Conservation (phyloP, 23 tunicate species). For the Diplosoma virens region DNA sequence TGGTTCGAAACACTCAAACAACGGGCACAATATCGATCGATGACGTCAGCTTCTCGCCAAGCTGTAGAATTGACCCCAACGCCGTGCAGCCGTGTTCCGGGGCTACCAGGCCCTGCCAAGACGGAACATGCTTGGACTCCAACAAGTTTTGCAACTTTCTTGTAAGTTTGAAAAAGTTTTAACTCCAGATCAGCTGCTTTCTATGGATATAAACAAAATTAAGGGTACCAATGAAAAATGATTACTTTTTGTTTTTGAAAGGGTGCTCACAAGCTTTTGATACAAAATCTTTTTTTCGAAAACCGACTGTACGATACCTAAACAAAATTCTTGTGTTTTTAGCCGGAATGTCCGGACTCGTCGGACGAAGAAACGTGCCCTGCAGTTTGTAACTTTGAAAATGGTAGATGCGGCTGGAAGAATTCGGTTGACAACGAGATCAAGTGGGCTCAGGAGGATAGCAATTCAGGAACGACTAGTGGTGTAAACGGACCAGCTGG, state of each 20-base stretch:
- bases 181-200: too few relatives aligned
- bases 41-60: slow-evolving; percentile 88
- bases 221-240: too few relatives aligned
- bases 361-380: slow-evolving; percentile 85
- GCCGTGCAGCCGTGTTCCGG: slow-evolving; percentile 59
- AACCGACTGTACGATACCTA: too few relatives aligned
- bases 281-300: too few relatives aligned
- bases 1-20: slow-evolving; percentile 7
- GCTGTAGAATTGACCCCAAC: slow-evolving; percentile 79
- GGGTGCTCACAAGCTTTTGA: too few relatives aligned
- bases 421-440: slow-evolving; percentile 44
- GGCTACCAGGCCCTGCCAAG: slow-evolving; percentile 37
- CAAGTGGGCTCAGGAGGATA: slow-evolving; percentile 51
- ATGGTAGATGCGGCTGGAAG: slow-evolving; percentile 57
- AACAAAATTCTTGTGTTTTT: too few relatives aligned
- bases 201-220: too few relatives aligned
- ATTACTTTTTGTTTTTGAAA: too few relatives aligned
- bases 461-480: slow-evolving; percentile 11
- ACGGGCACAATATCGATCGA: slow-evolving; percentile 76
- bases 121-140: slow-evolving; percentile 59
- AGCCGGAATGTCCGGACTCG: slow-evolving; percentile 80
- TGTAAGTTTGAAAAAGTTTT: slow-evolving; percentile 47
- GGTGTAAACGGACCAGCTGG: slow-evolving; percentile 41
- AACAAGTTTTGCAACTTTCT: slow-evolving; percentile 72
- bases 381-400: slow-evolving; percentile 59